phyloP scores from a whole-genome alignment of 2,113 vertebrate genomes.

The Microtus montanus region DNA sequence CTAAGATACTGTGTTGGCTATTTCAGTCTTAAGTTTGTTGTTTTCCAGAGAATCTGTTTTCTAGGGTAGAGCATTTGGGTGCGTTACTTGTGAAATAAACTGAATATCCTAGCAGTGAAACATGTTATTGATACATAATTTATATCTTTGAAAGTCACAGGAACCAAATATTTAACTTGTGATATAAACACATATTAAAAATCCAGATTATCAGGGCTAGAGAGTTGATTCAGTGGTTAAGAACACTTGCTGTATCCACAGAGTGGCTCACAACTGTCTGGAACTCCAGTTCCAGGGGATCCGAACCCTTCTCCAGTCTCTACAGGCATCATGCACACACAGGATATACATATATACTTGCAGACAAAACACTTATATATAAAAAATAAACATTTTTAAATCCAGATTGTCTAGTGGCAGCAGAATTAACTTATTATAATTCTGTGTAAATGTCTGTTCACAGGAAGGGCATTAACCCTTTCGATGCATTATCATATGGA shows the following conservation, averaged over 20 bases:
- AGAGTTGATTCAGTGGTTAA: not conserved
- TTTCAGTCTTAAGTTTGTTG: not conserved
- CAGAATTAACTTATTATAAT: slow-evolving; percentile 68
- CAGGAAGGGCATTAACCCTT: slow-evolving; percentile 66
- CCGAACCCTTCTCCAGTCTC: too few species aligned
- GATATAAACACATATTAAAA: slow-evolving; percentile 30
- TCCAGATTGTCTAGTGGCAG: not conserved
- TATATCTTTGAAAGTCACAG: slow-evolving; percentile 42
- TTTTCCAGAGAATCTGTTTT: slow-evolving; percentile 34
- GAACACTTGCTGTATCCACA: not conserved
- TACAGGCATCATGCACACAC: not conserved
- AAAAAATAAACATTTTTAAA: not conserved
- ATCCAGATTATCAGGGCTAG: not conserved
- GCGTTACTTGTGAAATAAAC: slow-evolving; percentile 37
- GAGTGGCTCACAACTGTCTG: not conserved
- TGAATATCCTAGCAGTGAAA: slow-evolving; percentile 26
- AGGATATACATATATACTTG: not conserved
- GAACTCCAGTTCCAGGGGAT: not conserved
- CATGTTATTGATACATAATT: slow-evolving; percentile 20
- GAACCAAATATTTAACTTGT: slow-evolving; percentile 17
- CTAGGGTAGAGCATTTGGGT: not conserved
- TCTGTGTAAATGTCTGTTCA: slow-evolving; percentile 60
- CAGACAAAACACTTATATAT: not conserved
- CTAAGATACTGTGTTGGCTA: not conserved
- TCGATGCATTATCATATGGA: slow-evolving; percentile 53